phyloP scores from a whole-genome alignment of 2,888 invertebrate species.

The Tipula lateralis region DNA sequence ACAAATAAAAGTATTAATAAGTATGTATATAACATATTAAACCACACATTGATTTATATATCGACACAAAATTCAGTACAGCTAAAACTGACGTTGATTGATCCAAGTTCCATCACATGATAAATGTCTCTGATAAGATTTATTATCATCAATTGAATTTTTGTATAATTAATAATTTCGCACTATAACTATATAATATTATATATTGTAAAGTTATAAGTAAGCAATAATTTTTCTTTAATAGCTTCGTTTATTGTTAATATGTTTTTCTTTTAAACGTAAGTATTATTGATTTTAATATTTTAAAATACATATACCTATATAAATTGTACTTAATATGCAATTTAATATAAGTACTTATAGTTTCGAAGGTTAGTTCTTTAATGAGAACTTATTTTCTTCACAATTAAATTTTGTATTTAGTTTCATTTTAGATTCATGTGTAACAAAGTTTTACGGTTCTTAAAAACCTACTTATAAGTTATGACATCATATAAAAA shows the following conservation, averaged over 20 bases:
- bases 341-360: slow-evolving; percentile 2
- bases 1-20: too few species aligned
- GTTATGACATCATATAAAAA: too few species aligned
- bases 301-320: not conserved
- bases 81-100: not conserved
- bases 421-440: not conserved
- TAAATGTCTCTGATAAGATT: not conserved
- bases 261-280: not conserved
- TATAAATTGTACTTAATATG: not conserved
- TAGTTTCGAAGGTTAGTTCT: not conserved
- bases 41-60: too few species aligned
- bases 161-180: not conserved
- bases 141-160: not conserved
- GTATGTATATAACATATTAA: too few species aligned
- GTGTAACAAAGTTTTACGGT: too few species aligned
- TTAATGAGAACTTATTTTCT: not conserved
- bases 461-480: not conserved
- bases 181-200: not conserved
- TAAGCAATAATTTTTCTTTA: not conserved
- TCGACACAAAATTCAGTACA: not conserved
- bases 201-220: not conserved
- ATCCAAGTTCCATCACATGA: not conserved
- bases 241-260: not conserved
- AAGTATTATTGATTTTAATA: not conserved
- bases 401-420: not conserved